Base-by-base conservation (phyloP, 2,113 vertebrate species). In the Tupaia tana region DNA sequence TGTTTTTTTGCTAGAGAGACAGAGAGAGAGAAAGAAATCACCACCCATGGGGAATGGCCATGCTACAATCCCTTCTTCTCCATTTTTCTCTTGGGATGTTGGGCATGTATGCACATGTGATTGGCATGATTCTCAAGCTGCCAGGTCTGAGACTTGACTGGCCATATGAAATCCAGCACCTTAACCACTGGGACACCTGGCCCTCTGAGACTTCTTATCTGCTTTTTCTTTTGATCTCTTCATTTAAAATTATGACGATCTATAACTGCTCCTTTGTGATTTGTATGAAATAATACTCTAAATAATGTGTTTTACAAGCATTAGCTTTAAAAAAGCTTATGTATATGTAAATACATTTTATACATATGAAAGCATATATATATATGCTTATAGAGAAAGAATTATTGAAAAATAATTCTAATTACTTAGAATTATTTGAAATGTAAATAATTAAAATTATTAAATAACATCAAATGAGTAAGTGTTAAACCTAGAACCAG, bases 361-460 rank as follows among this genome's bases (percentile, higher is more conserved):
- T 2, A 56, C 16, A 29, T 66, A 31, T n/a, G 11, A 43, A 43
- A 11, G 34, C 20, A 11, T 34, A 27, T 9, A 77, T 31, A 16
- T 8, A 43, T 22, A 13, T n/a, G n/a, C 78, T 27, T 5, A 71
- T 31, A 24, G 2, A 43, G 43, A 43, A 3, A 43, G 3, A 43
- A 43, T 43, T 43, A 43, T 43, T 43, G 43, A 43, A 43, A 43
- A 43, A 43, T 43, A 43, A 43, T 43, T 43, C 43, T 43, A 43
- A 43, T 6, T 43, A 43, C 6, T 43, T 43, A 43, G 14, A 2
- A 75, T 19, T 92, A 64, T 56, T 73, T 96, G 27, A 84, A 93
- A 78, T 56, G 6, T 80, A 95, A 94, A 71, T 84, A 89, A 84
- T 75, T 86, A 27, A 95, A 66, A 80, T 94, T 15, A 73, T 27